A percentile compares a stretch with the other conserved stretches of the same genome.
These are phyloP conservation scores for Helicolenus hilgendorfi DNA, from an alignment of 2,797 vertebrate species.

Conservation along the genomic window DNA sequence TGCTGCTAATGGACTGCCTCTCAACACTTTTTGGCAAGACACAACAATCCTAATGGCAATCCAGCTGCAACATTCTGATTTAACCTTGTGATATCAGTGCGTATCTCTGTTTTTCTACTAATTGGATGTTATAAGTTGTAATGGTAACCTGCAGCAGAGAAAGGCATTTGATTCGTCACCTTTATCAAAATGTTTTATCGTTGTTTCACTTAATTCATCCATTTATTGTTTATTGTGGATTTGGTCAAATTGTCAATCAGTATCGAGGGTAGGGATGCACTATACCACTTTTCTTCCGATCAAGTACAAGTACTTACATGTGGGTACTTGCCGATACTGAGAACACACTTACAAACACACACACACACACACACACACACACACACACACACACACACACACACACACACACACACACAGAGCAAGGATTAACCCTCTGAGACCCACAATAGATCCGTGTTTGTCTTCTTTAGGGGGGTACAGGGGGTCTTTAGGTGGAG, in stretches of 20 bases:
- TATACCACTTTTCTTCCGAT: no score
- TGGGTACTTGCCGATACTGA: no score
- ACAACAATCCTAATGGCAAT: slow-evolving; percentile 6
- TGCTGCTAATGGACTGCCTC: slow-evolving; percentile 38
- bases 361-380: no score
- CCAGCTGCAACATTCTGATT: not conserved
- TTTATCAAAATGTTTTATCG: not conserved
- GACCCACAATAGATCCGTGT: no score
- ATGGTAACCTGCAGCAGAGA: not conserved
- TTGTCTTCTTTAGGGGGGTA: no score
- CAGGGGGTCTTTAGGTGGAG: no score
- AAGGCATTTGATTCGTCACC: not conserved
- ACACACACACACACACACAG: no score
- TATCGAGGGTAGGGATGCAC: no score
- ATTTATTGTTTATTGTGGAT: not conserved
- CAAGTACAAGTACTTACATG: no score
- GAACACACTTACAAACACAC: no score
- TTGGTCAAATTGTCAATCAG: not conserved
- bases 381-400: no score
- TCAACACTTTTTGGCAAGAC: slow-evolving; percentile 3
- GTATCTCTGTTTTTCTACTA: not conserved
- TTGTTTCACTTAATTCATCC: not conserved
- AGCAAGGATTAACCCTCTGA: no score
- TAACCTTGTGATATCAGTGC: not conserved
- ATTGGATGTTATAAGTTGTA: slow-evolving; percentile 21